phyloP scores from a whole-genome alignment of 2,888 invertebrate species.

The Julus scanicus region DNA sequence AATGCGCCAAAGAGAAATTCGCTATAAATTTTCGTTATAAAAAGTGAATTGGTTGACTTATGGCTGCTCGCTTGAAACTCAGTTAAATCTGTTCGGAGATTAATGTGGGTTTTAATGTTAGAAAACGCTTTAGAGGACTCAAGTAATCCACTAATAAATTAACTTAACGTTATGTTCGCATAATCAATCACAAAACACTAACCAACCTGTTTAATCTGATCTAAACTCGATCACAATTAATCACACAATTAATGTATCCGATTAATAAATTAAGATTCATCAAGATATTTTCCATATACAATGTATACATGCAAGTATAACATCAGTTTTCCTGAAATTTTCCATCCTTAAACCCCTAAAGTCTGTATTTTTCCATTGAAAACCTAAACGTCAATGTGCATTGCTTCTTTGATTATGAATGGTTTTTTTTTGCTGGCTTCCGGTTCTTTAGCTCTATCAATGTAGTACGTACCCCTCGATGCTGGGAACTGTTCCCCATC shows the following conservation, averaged over 20 bases:
- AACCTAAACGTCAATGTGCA: neutral
- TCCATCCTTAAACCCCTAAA: neutral
- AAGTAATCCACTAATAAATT: neutral
- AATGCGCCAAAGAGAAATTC: neutral
- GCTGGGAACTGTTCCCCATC: conserved; percentile 4
- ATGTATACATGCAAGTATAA: too few species aligned
- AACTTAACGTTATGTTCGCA: neutral
- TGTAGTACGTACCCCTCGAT: neutral
- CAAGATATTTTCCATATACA: too few species aligned
- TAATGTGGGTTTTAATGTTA: neutral
- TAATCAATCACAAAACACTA: too few species aligned
- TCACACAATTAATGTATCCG: too few species aligned
- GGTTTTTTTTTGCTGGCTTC: neutral
- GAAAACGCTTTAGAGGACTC: too few species aligned
- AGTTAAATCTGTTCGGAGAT: neutral
- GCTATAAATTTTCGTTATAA: neutral
- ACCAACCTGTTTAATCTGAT: too few species aligned
- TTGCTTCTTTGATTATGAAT: neutral
- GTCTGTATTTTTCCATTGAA: neutral
- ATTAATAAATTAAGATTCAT: too few species aligned
- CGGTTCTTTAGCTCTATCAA: conserved; percentile 15
- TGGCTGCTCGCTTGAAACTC: neutral
- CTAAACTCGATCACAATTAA: too few species aligned
- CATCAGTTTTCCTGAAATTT: neutral
- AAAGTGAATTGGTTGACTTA: neutral